These are phyloP conservation scores for Leuciscus idus DNA, from an alignment of 2,113 vertebrate genomes.

Conservation along the genomic window DNA sequence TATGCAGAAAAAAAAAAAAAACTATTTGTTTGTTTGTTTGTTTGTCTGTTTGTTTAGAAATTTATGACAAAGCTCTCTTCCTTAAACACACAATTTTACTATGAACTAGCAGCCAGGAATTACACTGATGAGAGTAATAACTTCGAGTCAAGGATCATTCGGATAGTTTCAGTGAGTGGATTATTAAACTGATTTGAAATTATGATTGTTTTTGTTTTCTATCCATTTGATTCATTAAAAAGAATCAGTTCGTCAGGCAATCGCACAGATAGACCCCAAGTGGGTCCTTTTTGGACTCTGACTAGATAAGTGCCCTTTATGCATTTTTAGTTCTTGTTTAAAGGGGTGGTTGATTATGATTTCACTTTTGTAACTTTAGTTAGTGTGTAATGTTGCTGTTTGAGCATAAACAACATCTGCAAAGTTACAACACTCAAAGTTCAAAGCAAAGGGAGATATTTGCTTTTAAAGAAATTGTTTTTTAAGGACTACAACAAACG, in stretches of 20 bases:
- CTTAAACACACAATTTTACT: background rate
- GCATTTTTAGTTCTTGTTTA: no score
- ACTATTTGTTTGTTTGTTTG: background rate
- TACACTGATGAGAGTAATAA: background rate
- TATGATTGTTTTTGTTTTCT: background rate
- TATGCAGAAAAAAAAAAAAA: background rate
- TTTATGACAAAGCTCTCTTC: background rate
- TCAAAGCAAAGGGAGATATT: no score
- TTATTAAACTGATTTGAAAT: background rate
- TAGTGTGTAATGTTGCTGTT: no score
- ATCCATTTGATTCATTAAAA: background rate
- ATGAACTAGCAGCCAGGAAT: background rate
- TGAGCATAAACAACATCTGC: no score
- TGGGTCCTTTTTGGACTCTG: no score
- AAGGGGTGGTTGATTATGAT: no score
- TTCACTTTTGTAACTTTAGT: no score
- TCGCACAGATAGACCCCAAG: no score
- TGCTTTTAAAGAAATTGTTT: no score
- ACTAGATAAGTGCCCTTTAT: no score
- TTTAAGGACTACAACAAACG: no score
- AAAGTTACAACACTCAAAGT: no score
- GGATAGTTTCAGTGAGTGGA: background rate
- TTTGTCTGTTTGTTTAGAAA: background rate
- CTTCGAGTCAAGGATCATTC: background rate
- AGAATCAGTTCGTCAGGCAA: background rate